Evolutionary conservation across 2,797 vertebrate genomes (phyloP).

Genomic region (Falco biarmicus): DNA sequence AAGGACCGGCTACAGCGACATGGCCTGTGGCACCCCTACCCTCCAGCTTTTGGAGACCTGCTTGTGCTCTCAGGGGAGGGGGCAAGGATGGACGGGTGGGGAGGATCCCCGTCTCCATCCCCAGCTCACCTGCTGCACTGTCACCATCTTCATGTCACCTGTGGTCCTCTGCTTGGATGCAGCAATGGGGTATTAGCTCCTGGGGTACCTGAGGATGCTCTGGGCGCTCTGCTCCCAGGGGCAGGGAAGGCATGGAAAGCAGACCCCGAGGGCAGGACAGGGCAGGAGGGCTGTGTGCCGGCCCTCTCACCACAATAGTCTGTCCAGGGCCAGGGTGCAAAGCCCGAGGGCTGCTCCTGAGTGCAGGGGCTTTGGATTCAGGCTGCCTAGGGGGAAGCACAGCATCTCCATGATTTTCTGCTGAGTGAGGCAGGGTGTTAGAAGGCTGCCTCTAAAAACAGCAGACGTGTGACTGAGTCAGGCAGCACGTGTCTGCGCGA

Average conservation of each 20-base stretch:
- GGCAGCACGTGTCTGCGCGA: conserved; percentile 25
- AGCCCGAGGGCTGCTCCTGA: neutral
- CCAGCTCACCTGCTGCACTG: neutral
- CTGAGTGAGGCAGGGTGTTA: conserved; percentile 38
- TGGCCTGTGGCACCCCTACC: neutral
- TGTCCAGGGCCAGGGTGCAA: neutral
- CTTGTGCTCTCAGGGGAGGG: neutral
- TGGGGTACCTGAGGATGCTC: neutral
- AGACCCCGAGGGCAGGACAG: neutral
- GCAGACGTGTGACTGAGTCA: conserved; percentile 59
- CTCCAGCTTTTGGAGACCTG: neutral
- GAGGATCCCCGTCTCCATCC: neutral
- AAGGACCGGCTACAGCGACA: neutral
- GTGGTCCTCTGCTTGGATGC: neutral
- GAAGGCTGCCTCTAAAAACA: conserved; percentile 48
- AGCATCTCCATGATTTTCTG: neutral
- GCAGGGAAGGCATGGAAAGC: neutral
- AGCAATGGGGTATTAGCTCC: neutral
- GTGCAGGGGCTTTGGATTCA: neutral
- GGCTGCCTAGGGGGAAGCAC: neutral
- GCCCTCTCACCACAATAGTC: neutral
- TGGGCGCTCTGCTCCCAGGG: neutral
- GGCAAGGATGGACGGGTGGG: neutral
- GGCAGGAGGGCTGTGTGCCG: neutral
- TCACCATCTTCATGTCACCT: neutral